Conservation (phyloP, 2,888 invertebrate species). For the Polylopha cassiicola region DNA sequence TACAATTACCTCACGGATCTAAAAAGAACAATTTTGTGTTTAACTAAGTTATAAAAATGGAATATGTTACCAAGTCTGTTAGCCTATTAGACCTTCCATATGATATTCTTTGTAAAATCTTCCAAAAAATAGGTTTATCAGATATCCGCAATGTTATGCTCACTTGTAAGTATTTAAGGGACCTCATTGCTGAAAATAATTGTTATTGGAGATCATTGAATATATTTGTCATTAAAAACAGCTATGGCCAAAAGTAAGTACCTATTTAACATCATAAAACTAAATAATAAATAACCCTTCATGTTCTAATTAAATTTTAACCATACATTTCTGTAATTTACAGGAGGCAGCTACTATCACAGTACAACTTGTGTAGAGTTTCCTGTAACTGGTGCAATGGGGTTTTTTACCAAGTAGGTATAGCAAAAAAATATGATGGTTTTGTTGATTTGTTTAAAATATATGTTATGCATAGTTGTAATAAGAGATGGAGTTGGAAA, state of each 20-base stretch:
- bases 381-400: slow-evolving; percentile 63
- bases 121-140: slow-evolving; percentile 37
- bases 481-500: too few species aligned
- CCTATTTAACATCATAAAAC: too few species aligned
- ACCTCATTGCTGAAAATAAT: slow-evolving; percentile 47
- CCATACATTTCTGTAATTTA: slow-evolving; percentile 23
- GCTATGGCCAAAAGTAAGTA: slow-evolving; percentile 31
- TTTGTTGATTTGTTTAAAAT: too few species aligned
- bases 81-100: slow-evolving; percentile 41
- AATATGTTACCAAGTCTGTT: slow-evolving; percentile 26
- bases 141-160: slow-evolving; percentile 57
- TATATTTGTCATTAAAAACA: slow-evolving; percentile 37
- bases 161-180: slow-evolving; percentile 49
- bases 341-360: slow-evolving; percentile 32
- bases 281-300: too few species aligned
- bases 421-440: too few species aligned
- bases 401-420: slow-evolving; percentile 44
- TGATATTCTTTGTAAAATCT: slow-evolving; percentile 52
- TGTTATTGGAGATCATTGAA: slow-evolving; percentile 49
- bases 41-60: too few species aligned
- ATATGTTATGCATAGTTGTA: too few species aligned
- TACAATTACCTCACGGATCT: too few species aligned
- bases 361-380: slow-evolving; percentile 50
- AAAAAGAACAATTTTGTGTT: too few species aligned
- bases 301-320: not conserved